phyloP scores from a whole-genome alignment of 2,113 vertebrate species.

The Cyprinus carpio region DNA sequence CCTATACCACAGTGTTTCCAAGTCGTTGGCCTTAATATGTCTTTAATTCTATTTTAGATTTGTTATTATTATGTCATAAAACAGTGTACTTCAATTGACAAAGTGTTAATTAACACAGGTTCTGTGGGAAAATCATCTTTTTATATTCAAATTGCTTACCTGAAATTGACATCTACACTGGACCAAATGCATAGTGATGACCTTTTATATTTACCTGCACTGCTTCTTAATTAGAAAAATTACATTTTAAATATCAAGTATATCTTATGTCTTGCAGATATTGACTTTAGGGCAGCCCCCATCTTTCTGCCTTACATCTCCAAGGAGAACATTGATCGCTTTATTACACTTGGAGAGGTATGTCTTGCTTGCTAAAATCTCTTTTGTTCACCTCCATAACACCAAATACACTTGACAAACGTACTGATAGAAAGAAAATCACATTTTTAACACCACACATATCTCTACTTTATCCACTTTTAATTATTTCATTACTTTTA shows the following conservation, averaged over 20 bases:
- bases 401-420: not conserved
- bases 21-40: slow-evolving; percentile 12
- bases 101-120: not conserved
- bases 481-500: no score
- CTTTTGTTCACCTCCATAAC: slow-evolving; percentile 1
- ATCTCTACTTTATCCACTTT: not conserved
- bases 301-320: slow-evolving; percentile 19
- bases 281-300: slow-evolving; percentile 6
- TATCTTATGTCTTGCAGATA: slow-evolving; percentile 21
- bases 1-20: slow-evolving; percentile 13
- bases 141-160: slow-evolving; percentile 5
- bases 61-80: slow-evolving; percentile 20
- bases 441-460: not conserved
- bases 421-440: no score
- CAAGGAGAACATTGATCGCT: slow-evolving; percentile 18
- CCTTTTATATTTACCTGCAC: slow-evolving; percentile 9
- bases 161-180: slow-evolving; percentile 12
- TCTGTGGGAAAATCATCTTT: not conserved
- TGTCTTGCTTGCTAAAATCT: slow-evolving; percentile 4
- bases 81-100: not conserved
- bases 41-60: slow-evolving; percentile 20
- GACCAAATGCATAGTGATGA: not conserved
- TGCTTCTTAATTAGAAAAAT: slow-evolving; percentile 15
- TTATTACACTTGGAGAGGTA: slow-evolving; percentile 14
- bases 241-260: not conserved